Conservation (phyloP, 2,888 invertebrate genomes). For the Brachyptera putata region DNA sequence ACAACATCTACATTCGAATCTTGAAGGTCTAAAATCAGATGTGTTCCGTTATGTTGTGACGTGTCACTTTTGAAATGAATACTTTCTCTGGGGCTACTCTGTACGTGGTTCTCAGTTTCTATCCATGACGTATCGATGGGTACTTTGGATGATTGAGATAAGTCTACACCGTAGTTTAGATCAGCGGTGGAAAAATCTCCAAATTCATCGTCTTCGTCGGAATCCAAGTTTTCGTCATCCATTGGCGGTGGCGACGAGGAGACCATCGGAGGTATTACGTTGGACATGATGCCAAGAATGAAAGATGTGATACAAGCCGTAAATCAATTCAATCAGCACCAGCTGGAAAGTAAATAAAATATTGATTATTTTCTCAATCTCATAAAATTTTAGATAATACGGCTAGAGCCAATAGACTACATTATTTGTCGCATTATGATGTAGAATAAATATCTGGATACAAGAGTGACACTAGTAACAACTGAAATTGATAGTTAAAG, state of each 20-base stretch:
- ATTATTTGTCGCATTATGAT: too few species aligned
- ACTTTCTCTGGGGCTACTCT: neutral
- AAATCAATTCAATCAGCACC: too few species aligned
- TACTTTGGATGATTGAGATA: neutral
- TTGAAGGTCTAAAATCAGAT: slow-evolving; percentile 3
- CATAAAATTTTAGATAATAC: too few species aligned
- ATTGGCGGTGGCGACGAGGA: slow-evolving; percentile 63
- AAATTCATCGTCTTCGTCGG: slow-evolving; percentile 52
- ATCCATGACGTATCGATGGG: neutral
- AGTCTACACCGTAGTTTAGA: slow-evolving; percentile 41
- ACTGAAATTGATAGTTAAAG: too few species aligned
- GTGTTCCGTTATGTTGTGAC: slow-evolving; percentile 10
- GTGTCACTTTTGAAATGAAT: slow-evolving; percentile 1
- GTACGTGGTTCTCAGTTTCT: neutral
- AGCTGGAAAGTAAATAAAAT: too few species aligned
- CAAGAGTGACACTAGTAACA: too few species aligned
- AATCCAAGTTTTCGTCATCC: slow-evolving; percentile 52
- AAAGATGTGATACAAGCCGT: too few species aligned
- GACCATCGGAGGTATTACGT: slow-evolving; percentile 56
- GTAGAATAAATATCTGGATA: too few species aligned
- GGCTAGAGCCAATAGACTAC: too few species aligned
- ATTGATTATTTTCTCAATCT: too few species aligned
- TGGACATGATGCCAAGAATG: slow-evolving; percentile 28
- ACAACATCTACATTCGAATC: slow-evolving; percentile 14
- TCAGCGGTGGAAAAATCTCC: slow-evolving; percentile 38